Percentiles rank a stretch among this genome's conserved stretches.
Conservation (phyloP, 2,797 vertebrate species). For the Channa striata region DNA sequence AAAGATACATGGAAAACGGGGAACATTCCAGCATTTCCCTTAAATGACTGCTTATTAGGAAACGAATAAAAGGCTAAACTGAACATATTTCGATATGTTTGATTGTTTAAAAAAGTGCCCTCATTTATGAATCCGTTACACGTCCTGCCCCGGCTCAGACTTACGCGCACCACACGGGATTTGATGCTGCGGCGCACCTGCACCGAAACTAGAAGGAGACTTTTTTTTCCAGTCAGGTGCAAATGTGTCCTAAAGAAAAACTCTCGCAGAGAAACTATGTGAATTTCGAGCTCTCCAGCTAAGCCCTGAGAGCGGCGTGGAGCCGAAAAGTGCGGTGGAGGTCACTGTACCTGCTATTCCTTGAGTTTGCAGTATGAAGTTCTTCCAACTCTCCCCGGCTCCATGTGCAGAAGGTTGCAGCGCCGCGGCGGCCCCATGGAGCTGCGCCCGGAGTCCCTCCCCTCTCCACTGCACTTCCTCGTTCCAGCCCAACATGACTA, state of each 20-base stretch:
- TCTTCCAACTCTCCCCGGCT: constrained; percentile 88
- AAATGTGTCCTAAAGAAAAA: constrained; percentile 54
- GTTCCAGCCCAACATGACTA: constrained; percentile 92
- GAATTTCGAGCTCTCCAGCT: neutral
- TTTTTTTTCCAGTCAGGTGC: constrained; percentile 73
- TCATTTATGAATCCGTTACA: neutral
- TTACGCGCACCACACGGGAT: constrained; percentile 64
- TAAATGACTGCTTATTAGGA: constrained; percentile 6
- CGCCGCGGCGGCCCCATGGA: constrained; percentile 87
- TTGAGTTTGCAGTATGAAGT: constrained; percentile 89
- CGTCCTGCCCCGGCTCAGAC: neutral
- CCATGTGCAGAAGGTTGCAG: constrained; percentile 88
- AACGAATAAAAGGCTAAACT: constrained; percentile 1
- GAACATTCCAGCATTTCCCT: constrained; percentile 55
- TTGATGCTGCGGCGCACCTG: constrained; percentile 81
- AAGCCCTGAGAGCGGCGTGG: constrained; percentile 6
- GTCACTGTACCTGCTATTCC: constrained; percentile 90
- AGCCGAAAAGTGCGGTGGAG: constrained; percentile 61
- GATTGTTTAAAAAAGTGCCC: neutral
- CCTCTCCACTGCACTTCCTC: constrained; percentile 93
- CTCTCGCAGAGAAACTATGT: neutral
- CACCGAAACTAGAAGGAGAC: constrained; percentile 75
- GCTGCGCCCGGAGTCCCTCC: constrained; percentile 89
- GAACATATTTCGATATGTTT: neutral
- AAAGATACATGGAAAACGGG: constrained; percentile 60